phyloP scores from a whole-genome alignment of 2,888 invertebrate species.

The Cryptophagus acutangulus region DNA sequence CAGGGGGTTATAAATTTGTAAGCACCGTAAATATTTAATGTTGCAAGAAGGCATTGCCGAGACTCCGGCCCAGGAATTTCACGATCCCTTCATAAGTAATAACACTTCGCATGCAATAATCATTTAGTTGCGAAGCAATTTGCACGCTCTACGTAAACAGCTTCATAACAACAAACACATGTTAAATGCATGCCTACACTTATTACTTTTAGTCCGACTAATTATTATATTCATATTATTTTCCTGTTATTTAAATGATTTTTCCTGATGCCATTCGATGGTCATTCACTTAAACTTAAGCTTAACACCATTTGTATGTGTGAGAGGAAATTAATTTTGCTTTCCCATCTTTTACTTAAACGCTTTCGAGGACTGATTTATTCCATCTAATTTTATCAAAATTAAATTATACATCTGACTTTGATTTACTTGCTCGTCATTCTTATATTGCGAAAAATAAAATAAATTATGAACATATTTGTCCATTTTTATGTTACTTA shows the following conservation, averaged over 20 bases:
- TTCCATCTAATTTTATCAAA: neutral
- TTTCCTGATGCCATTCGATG: too few species aligned
- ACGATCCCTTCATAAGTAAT: slow-evolving; percentile 39
- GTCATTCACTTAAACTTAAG: too few species aligned
- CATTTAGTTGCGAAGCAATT: slow-evolving; percentile 45
- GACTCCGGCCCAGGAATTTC: slow-evolving; percentile 40
- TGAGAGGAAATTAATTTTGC: slow-evolving; percentile 3
- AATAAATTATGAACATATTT: too few species aligned
- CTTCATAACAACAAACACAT: slow-evolving; percentile 40
- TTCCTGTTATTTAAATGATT: neutral
- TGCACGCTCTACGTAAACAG: slow-evolving; percentile 42
- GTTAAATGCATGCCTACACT: slow-evolving; percentile 37
- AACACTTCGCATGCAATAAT: slow-evolving; percentile 46
- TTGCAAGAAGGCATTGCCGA: slow-evolving; percentile 38
- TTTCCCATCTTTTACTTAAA: slow-evolving; percentile 1
- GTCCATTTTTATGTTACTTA: too few species aligned
- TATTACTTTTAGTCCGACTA: slow-evolving; percentile 30
- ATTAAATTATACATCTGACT: neutral
- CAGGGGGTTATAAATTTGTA: slow-evolving; percentile 48
- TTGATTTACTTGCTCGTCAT: too few species aligned
- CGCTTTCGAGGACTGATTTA: neutral
- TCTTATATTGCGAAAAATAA: too few species aligned
- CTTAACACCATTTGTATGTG: neutral
- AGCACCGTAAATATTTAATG: slow-evolving; percentile 45
- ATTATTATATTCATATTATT: slow-evolving; percentile 6